Conservation (phyloP, 2,888 invertebrate species). For the Xanthostigma xanthostigma region DNA sequence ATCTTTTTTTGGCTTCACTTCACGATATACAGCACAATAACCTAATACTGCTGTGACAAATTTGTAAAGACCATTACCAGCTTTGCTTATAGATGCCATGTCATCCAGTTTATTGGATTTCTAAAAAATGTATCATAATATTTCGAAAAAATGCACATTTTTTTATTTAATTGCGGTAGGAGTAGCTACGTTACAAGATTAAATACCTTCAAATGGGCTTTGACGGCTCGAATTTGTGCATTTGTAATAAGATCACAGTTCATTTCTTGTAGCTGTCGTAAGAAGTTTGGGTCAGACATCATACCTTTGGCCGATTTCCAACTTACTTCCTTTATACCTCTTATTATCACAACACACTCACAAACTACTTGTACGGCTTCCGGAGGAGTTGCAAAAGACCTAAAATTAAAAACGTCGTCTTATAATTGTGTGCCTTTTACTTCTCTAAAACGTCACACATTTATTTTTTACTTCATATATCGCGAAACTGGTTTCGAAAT, state of each 20-base stretch:
- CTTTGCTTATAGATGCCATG: constrained; percentile 72
- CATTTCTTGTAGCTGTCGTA: constrained; percentile 68
- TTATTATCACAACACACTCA: constrained; percentile 77
- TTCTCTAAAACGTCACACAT: too few species aligned
- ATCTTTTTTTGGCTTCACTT: constrained; percentile 75
- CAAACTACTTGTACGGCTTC: constrained; percentile 80
- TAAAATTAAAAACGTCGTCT: constrained; percentile 13
- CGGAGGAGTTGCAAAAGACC: constrained; percentile 83
- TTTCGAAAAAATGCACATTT: neutral
- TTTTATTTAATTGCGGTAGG: neutral
- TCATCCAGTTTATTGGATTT: constrained; percentile 57
- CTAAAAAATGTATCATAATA: constrained; percentile 10
- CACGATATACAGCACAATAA: constrained; percentile 77
- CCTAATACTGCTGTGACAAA: constrained; percentile 77
- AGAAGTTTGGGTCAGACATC: constrained; percentile 82
- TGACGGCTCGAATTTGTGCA: constrained; percentile 52
- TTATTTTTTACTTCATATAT: too few species aligned
- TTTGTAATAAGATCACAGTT: constrained; percentile 65
- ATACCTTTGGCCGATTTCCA: constrained; percentile 86
- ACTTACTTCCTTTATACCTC: constrained; percentile 67
- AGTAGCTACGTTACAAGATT: neutral
- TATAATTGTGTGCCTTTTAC: neutral
- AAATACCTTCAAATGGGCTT: constrained; percentile 51
- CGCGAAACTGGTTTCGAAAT: too few species aligned
- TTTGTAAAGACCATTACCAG: constrained; percentile 71